These are phyloP conservation scores for Helostoma temminkii DNA, from an alignment of 2,797 vertebrate genomes.

Conservation along the genomic window DNA sequence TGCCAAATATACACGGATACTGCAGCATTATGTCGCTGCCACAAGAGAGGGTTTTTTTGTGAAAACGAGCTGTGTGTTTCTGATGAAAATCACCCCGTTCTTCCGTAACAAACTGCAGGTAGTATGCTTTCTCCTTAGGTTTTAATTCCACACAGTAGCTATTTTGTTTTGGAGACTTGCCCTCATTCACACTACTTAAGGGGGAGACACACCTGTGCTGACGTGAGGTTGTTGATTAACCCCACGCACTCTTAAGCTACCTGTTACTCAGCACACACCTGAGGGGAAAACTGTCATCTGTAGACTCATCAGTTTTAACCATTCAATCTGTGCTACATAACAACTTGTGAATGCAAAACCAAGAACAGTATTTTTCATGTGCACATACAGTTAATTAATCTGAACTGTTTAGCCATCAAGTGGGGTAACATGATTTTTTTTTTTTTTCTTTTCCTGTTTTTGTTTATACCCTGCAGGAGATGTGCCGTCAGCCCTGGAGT, in stretches of 20 bases:
- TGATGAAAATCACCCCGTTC: background rate
- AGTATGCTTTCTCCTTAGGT: background rate
- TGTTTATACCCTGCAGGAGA: slow-evolving; percentile 59
- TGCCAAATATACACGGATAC: slow-evolving; percentile 40
- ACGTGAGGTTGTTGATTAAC: slow-evolving; percentile 79
- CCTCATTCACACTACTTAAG: slow-evolving; percentile 65
- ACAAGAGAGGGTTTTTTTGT: slow-evolving; percentile 29
- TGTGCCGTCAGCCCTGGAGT: slow-evolving; percentile 42
- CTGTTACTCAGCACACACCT: slow-evolving; percentile 63
- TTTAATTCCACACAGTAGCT: slow-evolving; percentile 13
- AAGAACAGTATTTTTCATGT: background rate
- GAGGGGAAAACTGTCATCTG: slow-evolving; percentile 1
- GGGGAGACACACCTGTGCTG: slow-evolving; percentile 83
- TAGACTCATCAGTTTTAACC: slow-evolving; percentile 1
- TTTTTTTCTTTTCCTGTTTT: slow-evolving; percentile 24
- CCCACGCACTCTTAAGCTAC: slow-evolving; percentile 57
- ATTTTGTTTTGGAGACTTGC: slow-evolving; percentile 62
- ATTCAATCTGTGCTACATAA: slow-evolving; percentile 1
- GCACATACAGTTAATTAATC: background rate
- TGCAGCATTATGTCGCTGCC: slow-evolving; percentile 20
- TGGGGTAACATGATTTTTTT: slow-evolving; percentile 16
- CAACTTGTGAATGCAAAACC: slow-evolving; percentile 11
- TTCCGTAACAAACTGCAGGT: slow-evolving; percentile 11
- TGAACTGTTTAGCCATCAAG: background rate
- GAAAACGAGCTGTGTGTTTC: slow-evolving; percentile 19